phyloP scores from a whole-genome alignment of 2,888 invertebrate genomes.

The Toxonevra muliebris region DNA sequence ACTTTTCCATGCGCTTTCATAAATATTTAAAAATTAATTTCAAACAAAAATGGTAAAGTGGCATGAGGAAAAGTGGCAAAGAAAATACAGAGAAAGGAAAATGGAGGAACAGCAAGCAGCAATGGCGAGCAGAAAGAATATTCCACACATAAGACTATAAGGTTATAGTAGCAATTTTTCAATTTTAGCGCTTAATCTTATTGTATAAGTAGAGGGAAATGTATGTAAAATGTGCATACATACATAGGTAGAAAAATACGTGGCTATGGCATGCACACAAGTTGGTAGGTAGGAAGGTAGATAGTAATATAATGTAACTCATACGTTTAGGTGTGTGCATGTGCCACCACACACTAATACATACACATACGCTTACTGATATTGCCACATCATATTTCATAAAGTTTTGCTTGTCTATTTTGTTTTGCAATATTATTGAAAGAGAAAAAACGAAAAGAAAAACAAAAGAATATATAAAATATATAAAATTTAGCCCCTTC shows the following conservation, averaged over 20 bases:
- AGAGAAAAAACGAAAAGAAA: neutral
- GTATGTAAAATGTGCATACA: constrained; percentile 42
- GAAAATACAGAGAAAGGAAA: neutral
- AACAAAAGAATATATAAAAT: neutral
- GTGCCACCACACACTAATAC: no score
- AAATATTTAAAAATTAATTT: constrained; percentile 48
- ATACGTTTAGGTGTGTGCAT: neutral
- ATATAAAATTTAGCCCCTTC: no score
- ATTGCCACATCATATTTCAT: constrained; percentile 31
- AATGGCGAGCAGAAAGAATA: neutral
- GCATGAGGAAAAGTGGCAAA: neutral
- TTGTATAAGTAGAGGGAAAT: constrained; percentile 31
- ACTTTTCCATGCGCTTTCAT: constrained; percentile 29
- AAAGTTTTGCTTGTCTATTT: constrained; percentile 11
- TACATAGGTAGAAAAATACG: no score
- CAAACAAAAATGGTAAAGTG: constrained; percentile 34
- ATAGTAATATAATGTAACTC: constrained; percentile 27
- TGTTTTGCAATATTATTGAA: neutral
- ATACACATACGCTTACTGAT: neutral
- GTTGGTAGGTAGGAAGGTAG: no score
- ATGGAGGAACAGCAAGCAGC: neutral
- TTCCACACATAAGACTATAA: neutral
- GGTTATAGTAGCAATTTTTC: constrained; percentile 48
- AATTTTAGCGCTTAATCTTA: constrained; percentile 56
- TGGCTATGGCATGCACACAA: no score